Conservation (phyloP, 2,888 invertebrate genomes). For the Diaphora mendica region DNA sequence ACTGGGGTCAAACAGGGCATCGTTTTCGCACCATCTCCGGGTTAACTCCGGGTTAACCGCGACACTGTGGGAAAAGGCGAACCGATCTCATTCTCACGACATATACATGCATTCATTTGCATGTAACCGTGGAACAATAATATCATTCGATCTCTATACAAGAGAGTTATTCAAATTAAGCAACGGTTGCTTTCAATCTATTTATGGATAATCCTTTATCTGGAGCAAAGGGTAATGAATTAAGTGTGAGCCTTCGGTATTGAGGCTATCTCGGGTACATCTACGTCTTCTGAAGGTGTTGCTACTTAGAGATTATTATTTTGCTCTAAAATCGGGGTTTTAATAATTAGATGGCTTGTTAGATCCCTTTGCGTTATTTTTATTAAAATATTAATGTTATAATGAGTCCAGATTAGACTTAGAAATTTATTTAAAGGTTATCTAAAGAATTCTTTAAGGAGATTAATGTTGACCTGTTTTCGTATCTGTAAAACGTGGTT, state of each 20-base stretch:
- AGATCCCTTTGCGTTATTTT: neutral
- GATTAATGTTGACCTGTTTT: neutral
- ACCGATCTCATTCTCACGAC: slow-evolving; percentile 72
- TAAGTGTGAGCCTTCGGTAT: slow-evolving; percentile 20
- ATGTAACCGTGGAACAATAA: slow-evolving; percentile 69
- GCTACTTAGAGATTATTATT: neutral
- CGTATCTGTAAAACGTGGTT: neutral
- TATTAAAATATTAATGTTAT: neutral
- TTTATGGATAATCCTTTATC: slow-evolving; percentile 31
- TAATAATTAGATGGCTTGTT: neutral
- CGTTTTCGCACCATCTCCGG: slow-evolving; percentile 69
- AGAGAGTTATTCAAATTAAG: slow-evolving; percentile 51
- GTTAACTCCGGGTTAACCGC: slow-evolving; percentile 72
- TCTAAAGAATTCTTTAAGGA: neutral
- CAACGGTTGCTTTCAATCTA: slow-evolving; percentile 32
- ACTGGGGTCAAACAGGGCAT: slow-evolving; percentile 47
- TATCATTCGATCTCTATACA: slow-evolving; percentile 55
- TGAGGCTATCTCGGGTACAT: slow-evolving; percentile 12
- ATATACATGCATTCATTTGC: slow-evolving; percentile 65
- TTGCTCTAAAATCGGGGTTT: neutral
- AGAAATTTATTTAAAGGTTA: neutral
- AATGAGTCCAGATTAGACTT: neutral
- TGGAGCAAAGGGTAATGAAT: slow-evolving; percentile 40
- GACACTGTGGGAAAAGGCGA: slow-evolving; percentile 67
- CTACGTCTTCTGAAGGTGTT: slow-evolving; percentile 4